phyloP scores from a whole-genome alignment of 1,140 invertebrate genomes.

The Pseudomyrmex flavicornis region DNA sequence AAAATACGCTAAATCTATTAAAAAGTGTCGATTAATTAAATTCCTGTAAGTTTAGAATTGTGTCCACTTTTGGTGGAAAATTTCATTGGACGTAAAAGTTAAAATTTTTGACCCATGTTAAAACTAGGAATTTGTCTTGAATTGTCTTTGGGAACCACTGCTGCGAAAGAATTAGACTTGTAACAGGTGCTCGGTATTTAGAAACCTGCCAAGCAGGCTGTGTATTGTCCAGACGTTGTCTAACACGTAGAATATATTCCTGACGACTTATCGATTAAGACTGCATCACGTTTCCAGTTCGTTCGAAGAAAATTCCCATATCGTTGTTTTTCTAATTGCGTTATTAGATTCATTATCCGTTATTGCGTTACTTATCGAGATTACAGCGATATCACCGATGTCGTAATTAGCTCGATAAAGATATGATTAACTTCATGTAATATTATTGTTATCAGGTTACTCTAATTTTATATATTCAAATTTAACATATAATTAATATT shows the following conservation, averaged over 20 bases:
- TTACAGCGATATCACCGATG: not conserved
- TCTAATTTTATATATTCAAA: too few species aligned
- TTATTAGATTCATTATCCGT: constrained; percentile 22
- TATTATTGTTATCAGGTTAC: not conserved
- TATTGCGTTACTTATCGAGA: constrained; percentile 5
- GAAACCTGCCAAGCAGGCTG: constrained; percentile 44
- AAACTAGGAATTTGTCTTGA: too few species aligned
- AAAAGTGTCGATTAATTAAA: not conserved
- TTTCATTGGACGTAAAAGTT: too few species aligned
- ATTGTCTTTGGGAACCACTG: constrained; percentile 18
- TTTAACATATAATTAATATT: not conserved
- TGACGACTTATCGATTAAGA: constrained; percentile 28
- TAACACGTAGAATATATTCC: constrained; percentile 44
- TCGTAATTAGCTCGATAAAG: not conserved
- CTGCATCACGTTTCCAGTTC: not conserved
- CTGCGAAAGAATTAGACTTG: constrained; percentile 48
- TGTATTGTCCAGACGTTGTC: constrained; percentile 48
- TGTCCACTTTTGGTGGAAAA: not conserved
- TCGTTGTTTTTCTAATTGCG: not conserved
- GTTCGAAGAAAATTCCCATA: not conserved
- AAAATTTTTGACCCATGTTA: too few species aligned
- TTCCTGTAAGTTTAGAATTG: not conserved
- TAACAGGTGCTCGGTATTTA: constrained; percentile 52
- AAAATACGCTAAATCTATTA: not conserved
- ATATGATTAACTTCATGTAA: not conserved